Base-by-base conservation (phyloP, 2,888 invertebrate species). In the Pyrocoelia pectoralis region DNA sequence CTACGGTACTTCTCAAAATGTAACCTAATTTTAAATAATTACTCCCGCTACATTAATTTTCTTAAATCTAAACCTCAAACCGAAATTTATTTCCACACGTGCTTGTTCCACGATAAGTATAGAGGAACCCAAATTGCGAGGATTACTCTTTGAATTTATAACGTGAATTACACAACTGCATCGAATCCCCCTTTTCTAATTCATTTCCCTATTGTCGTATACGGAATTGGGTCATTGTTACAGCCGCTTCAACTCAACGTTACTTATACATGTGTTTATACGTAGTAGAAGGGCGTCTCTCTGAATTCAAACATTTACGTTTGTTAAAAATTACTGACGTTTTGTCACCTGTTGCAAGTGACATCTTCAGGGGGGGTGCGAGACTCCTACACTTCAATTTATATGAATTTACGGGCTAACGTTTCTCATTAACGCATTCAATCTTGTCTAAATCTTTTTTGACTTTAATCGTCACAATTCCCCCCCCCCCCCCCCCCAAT, bases 1-100 rank as follows among this genome's bases (percentile, higher is more conserved):
- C 60, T 58, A 38, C 40, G 38, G 41, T n/a, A 60, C 50, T 55
- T 48, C 60, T 54, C 29, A n/a, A 49, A 60, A 48, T 53, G 29
- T 50, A 50, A 60, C 54, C 54, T 49, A 12, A 49, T 50, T 60
- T 40, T 50, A 17, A 55, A 52, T 55, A 48, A 50, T 53, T 24
- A 29, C 10, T 40, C 38, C 6, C 40, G 12, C 46, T 46, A 46
- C 10, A 46, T 46, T 46, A 46, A 46, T 46, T 46, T 18, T 46
- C 46, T 46, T 18, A 10, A 46, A 46, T 33, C 33, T 33, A 33
- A 33, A 33, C 33, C 9, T 33, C 33, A 33, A 33, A 8, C n/a
- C 33, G 33, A 2, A 33, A 33, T 33, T 33, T 33, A 33, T 33
- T 33, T 33, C 33, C n/a, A 8, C n/a, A 33, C 33, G n/a, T 33